Percentiles rank a stretch among this genome's conserved stretches.
Evolutionary conservation across 2,797 vertebrate genomes (phyloP).

Genomic region (Ficedula albicollis): DNA sequence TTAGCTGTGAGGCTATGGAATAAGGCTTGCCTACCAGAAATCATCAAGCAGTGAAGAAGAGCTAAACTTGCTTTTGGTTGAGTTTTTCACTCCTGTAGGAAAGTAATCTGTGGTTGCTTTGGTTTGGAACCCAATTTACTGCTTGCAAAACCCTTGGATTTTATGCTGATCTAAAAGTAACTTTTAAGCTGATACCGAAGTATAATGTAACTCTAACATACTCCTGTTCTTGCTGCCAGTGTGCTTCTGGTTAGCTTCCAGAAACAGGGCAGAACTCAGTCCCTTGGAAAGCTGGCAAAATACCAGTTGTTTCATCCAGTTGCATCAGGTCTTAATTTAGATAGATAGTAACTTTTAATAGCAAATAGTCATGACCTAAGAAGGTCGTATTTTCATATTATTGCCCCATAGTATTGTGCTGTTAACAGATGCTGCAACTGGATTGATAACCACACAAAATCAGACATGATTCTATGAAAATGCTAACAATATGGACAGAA

Average conservation of each 20-base stretch:
- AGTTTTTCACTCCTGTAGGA: constrained; percentile 46
- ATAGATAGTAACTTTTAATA: not conserved
- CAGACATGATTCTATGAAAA: not conserved
- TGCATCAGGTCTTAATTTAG: not conserved
- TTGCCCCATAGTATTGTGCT: not conserved
- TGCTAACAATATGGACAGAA: not conserved
- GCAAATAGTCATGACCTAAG: not conserved
- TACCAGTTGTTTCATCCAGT: not conserved
- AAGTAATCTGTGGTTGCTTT: constrained; percentile 65
- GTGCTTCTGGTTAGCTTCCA: not conserved
- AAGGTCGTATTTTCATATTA: not conserved
- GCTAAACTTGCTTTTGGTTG: constrained; percentile 62
- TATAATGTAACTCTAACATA: not conserved
- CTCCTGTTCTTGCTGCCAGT: not conserved
- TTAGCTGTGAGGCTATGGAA: constrained; percentile 38
- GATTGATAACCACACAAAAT: not conserved
- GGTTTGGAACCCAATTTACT: constrained; percentile 50
- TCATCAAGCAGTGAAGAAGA: constrained; percentile 51
- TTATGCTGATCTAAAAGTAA: constrained; percentile 65
- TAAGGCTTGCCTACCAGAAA: constrained; percentile 57
- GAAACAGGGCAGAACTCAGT: not conserved
- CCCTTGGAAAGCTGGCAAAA: not conserved
- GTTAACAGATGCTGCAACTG: not conserved
- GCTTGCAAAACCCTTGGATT: constrained; percentile 49
- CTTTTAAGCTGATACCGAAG: constrained; percentile 34